phyloP scores from a whole-genome alignment of 2,113 vertebrate species.

The Lasiurus borealis region DNA sequence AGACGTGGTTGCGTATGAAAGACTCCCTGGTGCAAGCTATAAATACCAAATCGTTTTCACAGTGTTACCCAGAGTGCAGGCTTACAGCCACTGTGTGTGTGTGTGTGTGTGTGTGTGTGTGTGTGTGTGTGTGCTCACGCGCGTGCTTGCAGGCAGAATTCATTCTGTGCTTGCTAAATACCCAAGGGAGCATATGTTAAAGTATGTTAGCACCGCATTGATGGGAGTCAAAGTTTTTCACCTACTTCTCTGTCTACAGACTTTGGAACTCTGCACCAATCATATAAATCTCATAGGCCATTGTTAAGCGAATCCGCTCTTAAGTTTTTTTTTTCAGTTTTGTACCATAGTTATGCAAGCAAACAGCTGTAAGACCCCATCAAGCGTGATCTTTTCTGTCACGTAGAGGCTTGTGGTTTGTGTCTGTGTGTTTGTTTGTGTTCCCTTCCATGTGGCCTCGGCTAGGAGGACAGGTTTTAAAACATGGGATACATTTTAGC shows the following conservation, averaged over 20 bases:
- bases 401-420: background rate
- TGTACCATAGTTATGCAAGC: background rate
- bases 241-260: background rate
- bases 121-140: fast-evolving
- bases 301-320: background rate
- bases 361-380: background rate
- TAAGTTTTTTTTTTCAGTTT: background rate
- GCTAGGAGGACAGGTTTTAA: constrained; percentile 23
- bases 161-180: constrained; percentile 23
- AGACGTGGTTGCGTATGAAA: constrained; percentile 16
- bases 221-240: too few relatives aligned
- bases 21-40: background rate
- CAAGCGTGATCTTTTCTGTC: background rate
- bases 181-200: constrained; percentile 2
- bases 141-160: background rate
- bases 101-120: too few relatives aligned
- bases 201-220: background rate
- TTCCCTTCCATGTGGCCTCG: background rate
- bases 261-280: background rate
- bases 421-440: background rate
- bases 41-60: constrained; percentile 23
- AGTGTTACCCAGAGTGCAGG: background rate
- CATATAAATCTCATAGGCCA: background rate
- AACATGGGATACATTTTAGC: constrained; percentile 8
- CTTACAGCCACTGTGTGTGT: background rate